Evolutionary conservation across 2,888 invertebrate genomes (phyloP).

Genomic region (Polymixis lichenea): DNA sequence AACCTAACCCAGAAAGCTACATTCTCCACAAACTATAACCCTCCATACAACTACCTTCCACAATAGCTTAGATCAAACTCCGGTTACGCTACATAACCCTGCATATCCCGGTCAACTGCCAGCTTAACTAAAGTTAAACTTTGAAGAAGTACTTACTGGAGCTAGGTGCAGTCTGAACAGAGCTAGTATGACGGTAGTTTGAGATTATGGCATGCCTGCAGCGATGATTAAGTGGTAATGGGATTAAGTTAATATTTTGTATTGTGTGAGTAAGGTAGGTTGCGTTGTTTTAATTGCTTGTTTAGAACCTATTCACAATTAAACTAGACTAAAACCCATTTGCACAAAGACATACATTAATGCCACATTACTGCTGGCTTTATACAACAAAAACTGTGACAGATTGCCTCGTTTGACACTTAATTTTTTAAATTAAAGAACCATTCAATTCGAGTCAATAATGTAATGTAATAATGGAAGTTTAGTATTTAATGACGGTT

Average conservation of each 20-base stretch:
- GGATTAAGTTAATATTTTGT: slow-evolving; percentile 8
- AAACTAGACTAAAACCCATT: too few species aligned
- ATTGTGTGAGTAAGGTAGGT: background rate
- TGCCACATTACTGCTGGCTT: too few species aligned
- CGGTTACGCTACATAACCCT: slow-evolving; percentile 15
- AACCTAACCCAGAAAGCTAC: too few species aligned
- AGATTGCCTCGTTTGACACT: too few species aligned
- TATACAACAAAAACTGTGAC: too few species aligned
- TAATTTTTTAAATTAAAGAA: too few species aligned
- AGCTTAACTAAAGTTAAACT: slow-evolving; percentile 49
- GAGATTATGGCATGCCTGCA: slow-evolving; percentile 21
- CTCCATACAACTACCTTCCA: background rate
- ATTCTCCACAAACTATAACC: slow-evolving; percentile 4
- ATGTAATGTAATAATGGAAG: too few species aligned
- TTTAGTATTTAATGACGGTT: too few species aligned
- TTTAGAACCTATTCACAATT: background rate
- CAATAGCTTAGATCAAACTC: slow-evolving; percentile 35
- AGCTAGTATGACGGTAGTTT: slow-evolving; percentile 12
- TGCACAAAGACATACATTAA: too few species aligned
- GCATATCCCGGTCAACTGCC: slow-evolving; percentile 48
- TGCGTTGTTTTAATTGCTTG: background rate
- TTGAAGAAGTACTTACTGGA: slow-evolving; percentile 56
- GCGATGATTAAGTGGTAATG: slow-evolving; percentile 17
- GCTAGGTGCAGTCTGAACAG: slow-evolving; percentile 14
- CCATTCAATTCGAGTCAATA: too few species aligned